Evolutionary conservation across 2,113 vertebrate species (phyloP).

Genomic region (Dromas ardeola): DNA sequence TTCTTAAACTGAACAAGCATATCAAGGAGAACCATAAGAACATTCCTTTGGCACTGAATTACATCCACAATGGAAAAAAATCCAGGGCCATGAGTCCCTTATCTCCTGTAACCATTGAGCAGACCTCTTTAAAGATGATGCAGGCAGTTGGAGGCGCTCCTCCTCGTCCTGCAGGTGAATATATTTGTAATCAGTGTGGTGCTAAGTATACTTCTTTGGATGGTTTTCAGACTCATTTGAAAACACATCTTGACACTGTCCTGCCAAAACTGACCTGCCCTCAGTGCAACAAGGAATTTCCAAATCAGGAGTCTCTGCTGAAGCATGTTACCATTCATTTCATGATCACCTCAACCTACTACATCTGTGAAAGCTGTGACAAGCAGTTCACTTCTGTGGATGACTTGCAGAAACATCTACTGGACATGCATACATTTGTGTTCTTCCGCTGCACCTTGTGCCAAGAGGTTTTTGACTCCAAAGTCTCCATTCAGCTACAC

Average conservation of each 20-base stretch:
- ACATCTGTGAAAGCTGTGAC: conserved; percentile 98
- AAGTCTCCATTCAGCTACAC: conserved; percentile 97
- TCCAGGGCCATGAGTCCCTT: conserved; percentile 92
- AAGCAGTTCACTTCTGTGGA: conserved; percentile 99
- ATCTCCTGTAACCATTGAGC: conserved; percentile 90
- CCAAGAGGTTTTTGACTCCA: conserved; percentile 98
- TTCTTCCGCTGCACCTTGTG: conserved; percentile 98
- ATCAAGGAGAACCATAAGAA: conserved; percentile 99
- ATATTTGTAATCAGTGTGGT: conserved; percentile 95
- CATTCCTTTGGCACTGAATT: conserved; percentile 96
- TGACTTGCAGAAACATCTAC: conserved; percentile 95
- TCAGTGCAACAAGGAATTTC: conserved; percentile 99
- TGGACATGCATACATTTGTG: conserved; percentile 99
- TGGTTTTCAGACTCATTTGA: conserved; percentile 96
- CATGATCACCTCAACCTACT: conserved; percentile 97
- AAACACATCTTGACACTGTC: conserved; percentile 92
- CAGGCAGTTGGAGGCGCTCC: conserved; percentile 84
- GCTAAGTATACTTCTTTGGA: conserved; percentile 94
- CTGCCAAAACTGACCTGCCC: conserved; percentile 94
- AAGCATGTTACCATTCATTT: conserved; percentile 98
- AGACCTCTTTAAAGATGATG: conserved; percentile 87
- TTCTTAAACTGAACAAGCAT: conserved; percentile 96
- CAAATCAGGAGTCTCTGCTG: conserved; percentile 94
- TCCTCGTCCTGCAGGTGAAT: conserved; percentile 87
- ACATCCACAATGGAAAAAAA: conserved; percentile 96